Evolutionary conservation across 2,113 vertebrate genomes (phyloP).

Genomic region (Hippolais icterina): DNA sequence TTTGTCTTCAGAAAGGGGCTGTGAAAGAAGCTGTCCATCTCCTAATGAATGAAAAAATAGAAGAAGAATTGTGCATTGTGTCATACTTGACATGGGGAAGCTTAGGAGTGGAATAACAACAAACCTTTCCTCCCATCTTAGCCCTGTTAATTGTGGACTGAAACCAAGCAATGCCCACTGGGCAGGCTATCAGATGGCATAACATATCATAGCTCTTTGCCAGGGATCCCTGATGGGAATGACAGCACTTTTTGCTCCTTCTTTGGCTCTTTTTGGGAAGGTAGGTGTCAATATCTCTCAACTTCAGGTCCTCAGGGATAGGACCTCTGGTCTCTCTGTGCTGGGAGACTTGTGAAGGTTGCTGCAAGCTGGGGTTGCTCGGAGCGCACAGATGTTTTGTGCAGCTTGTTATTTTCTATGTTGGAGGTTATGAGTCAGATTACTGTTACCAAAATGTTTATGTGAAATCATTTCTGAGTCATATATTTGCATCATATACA

Average conservation of each 20-base stretch:
- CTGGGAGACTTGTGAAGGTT: conserved; percentile 23
- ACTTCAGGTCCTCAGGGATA: background rate
- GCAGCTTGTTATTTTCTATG: conserved; percentile 76
- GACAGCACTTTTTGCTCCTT: background rate
- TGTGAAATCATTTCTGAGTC: conserved; percentile 86
- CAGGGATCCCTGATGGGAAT: background rate
- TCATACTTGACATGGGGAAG: background rate
- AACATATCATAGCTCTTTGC: background rate
- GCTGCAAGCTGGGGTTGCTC: conserved; percentile 52
- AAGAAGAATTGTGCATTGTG: conserved; percentile 41
- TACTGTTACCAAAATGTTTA: conserved; percentile 80
- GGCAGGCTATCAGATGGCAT: background rate
- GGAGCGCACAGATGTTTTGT: conserved; percentile 74
- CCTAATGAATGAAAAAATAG: conserved; percentile 43
- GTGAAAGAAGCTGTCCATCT: conserved; percentile 23
- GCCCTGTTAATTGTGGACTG: background rate
- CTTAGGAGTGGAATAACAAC: background rate
- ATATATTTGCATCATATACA: conserved; percentile 84
- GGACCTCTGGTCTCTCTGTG: background rate
- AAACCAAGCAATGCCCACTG: background rate
- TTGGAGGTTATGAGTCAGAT: conserved; percentile 84
- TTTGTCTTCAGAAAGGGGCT: conserved; percentile 31
- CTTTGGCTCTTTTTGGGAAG: background rate
- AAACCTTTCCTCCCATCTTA: background rate
- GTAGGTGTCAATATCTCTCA: background rate